Percentiles rank a stretch among this genome's conserved stretches.
Evolutionary conservation across 2,888 invertebrate genomes (phyloP).

Genomic region (Electrophaes corylata): DNA sequence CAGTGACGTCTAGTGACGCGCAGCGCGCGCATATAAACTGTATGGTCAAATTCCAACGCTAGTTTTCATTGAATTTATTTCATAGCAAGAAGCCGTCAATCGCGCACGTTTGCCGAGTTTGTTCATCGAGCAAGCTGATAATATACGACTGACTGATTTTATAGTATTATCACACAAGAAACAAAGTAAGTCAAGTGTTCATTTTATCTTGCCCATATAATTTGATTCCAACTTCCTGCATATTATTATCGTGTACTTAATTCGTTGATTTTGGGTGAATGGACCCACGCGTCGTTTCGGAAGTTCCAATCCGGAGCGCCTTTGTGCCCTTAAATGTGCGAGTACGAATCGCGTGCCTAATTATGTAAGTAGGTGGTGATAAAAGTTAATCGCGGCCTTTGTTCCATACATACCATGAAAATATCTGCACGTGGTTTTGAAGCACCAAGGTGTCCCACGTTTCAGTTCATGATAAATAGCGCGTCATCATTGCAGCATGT

Average conservation of each 20-base stretch:
- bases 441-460: conserved; percentile 14
- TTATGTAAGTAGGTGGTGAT: too few relatives aligned
- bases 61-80: conserved; percentile 59
- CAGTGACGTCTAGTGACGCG: conserved; percentile 69
- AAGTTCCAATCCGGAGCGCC: conserved; percentile 14
- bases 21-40: conserved; percentile 59
- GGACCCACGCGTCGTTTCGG: conserved; percentile 14
- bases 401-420: background rate
- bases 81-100: conserved; percentile 76
- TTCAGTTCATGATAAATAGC: background rate
- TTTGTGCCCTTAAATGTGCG: background rate
- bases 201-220: background rate
- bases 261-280: background rate
- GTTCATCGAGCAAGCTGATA: conserved; percentile 63
- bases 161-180: conserved; percentile 52
- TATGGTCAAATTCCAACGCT: conserved; percentile 50
- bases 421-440: conserved; percentile 29
- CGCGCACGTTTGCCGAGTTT: conserved; percentile 79
- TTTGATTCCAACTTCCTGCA: background rate
- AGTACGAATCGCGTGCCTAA: background rate
- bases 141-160: conserved; percentile 65
- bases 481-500: conserved; percentile 1
- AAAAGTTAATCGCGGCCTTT: conserved; percentile 5
- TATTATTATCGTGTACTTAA: background rate
- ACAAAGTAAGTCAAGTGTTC: conserved; percentile 58